Base-by-base conservation (phyloP, 2,888 invertebrate species). In the Therioaphis trifolii region DNA sequence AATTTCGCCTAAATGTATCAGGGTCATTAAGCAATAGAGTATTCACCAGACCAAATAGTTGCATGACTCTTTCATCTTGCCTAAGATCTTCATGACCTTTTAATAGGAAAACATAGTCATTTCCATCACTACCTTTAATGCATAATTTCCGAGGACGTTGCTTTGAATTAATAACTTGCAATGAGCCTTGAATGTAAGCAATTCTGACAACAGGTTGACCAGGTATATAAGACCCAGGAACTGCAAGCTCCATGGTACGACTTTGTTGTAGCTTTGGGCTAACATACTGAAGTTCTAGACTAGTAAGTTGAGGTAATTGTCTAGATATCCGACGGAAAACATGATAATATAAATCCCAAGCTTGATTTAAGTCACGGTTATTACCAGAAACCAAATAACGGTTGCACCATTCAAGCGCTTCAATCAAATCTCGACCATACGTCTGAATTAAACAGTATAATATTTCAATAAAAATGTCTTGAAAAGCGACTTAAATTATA, bases 1-100 rank as follows among this genome's bases (percentile, higher is more conserved):
- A 90, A 89, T 98, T 97, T 85, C 96, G 90, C 29, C 96, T 90
- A 90, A 96, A 97, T 0, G 99, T 99, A 88, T 98, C 97, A 0
- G 97, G 96, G 90, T 99, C 97, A 87, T 96, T 96, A 71, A 97
- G 92, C 0, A 99, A 91, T 27, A 99, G 90, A 0, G 98, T 98
- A 89, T 99, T 99, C 80, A 99, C 98, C 84, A 99, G 91, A 24
- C 99, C 98, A 89, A 93, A 99, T 15, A 96, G 91, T 89, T 99
- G 99, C 99, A 99, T 99, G 11, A 99, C 99, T 75, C 99, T 91
- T 89, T 99, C 99, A 89, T 99, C 99, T 89, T 99, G 99, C 0
- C 99, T 91, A 84, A 99, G 90, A 91, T 99, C 99, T 89, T 99
- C 99, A 89, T 99, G 99, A 0, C 99, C 99, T 89, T 99, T 99